Conservation (phyloP, 2,113 vertebrate genomes). For the Thunnus maccoyii region DNA sequence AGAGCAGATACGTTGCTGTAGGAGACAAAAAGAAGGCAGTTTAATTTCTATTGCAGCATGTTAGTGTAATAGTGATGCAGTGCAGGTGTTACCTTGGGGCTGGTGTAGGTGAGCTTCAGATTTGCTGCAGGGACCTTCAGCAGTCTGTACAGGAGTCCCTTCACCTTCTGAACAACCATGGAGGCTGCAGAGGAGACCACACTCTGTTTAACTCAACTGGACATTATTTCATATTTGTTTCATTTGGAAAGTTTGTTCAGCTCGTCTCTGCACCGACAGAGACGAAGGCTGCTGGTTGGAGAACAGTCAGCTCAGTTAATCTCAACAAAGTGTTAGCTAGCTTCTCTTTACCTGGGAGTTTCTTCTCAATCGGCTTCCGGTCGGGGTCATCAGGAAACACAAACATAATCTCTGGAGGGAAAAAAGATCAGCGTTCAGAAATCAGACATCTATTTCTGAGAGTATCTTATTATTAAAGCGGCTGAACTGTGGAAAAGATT, state of each 20-base stretch:
- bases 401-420: slow-evolving; percentile 86
- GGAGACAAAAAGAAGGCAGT: too few relatives aligned
- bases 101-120: slow-evolving; percentile 89
- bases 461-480: too few relatives aligned
- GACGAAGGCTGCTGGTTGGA: too few relatives aligned
- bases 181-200: slow-evolving; percentile 82
- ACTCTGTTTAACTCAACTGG: not conserved
- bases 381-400: slow-evolving; percentile 87
- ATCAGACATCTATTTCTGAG: too few relatives aligned
- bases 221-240: not conserved
- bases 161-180: slow-evolving; percentile 95
- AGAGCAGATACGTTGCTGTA: too few relatives aligned
- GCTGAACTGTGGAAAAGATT: not conserved
- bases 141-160: slow-evolving; percentile 90
- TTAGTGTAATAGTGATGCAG: not conserved
- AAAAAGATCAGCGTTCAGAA: not conserved
- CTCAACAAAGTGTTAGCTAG: too few relatives aligned
- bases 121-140: slow-evolving; percentile 90
- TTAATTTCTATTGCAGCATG: not conserved
- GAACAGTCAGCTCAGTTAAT: too few relatives aligned
- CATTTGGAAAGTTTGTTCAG: too few relatives aligned
- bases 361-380: slow-evolving; percentile 87
- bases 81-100: slow-evolving; percentile 86
- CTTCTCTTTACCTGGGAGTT: slow-evolving; percentile 89
- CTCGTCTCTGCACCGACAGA: too few relatives aligned